A percentile compares a stretch with the other conserved stretches of the same genome.
These are phyloP conservation scores for Graphium colonna DNA, from an alignment of 2,888 invertebrate genomes.

Conservation along the genomic window DNA sequence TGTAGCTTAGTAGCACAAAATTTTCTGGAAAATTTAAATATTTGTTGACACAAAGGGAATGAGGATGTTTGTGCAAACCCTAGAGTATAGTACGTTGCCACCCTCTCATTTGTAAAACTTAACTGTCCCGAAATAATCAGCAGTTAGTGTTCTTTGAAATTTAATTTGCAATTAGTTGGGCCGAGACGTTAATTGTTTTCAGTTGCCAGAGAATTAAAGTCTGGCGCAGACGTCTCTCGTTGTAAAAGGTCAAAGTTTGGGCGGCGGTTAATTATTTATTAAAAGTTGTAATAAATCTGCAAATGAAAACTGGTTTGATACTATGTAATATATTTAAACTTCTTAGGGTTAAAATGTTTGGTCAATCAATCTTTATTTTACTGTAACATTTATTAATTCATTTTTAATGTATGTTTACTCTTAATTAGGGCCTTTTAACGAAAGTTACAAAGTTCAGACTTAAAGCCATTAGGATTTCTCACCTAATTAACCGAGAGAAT, in stretches of 20 bases:
- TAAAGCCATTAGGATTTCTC: no score
- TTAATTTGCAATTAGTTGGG: background rate
- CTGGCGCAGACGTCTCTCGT: background rate
- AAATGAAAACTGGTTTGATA: background rate
- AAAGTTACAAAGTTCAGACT: background rate
- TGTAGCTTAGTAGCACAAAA: no score
- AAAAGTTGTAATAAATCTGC: background rate
- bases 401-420: no score
- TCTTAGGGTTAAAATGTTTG: no score
- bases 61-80: background rate
- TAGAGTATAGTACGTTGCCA: background rate
- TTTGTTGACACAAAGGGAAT: no score
- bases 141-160: slow-evolving; percentile 5
- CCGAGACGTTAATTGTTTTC: background rate
- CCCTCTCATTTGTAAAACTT: background rate
- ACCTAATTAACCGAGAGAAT: no score
- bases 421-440: no score
- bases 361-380: no score
- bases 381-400: no score
- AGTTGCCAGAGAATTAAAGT: background rate
- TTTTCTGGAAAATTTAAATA: no score
- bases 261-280: background rate
- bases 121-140: slow-evolving; percentile 2
- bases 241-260: background rate
- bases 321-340: no score